These are phyloP conservation scores for Papilio gigon DNA, from an alignment of 2,888 invertebrate genomes.

Conservation along the genomic window DNA sequence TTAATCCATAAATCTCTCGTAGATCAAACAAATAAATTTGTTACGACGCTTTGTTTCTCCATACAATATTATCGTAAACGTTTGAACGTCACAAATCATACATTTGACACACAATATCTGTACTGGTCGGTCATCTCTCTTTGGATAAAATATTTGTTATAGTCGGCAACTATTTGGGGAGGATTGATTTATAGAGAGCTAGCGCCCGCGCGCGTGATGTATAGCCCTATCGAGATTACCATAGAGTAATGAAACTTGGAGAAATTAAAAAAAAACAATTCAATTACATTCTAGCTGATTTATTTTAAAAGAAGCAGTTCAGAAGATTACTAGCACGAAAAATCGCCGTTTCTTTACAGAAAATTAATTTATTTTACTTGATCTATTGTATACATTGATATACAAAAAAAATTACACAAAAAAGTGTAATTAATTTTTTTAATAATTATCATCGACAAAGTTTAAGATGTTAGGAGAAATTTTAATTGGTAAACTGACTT, in stretches of 20 bases:
- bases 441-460: too few species aligned
- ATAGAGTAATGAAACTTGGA: constrained; percentile 54
- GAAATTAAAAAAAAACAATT: constrained; percentile 35
- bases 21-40: neutral
- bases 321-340: neutral
- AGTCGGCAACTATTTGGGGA: constrained; percentile 62
- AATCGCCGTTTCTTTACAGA: too few species aligned
- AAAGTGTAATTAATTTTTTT: too few species aligned
- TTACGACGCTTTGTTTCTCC: neutral
- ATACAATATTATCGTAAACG: constrained; percentile 36
- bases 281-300: neutral
- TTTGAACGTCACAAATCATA: constrained; percentile 41
- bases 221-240: constrained; percentile 71
- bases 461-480: too few species aligned
- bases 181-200: constrained; percentile 74
- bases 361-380: too few species aligned
- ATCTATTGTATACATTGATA: too few species aligned
- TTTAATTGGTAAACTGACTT: too few species aligned
- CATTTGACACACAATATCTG: constrained; percentile 48
- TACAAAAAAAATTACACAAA: too few species aligned
- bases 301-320: neutral
- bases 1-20: neutral
- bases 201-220: constrained; percentile 62
- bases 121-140: constrained; percentile 58
- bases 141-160: constrained; percentile 70